Evolutionary conservation across 2,888 invertebrate species (phyloP).

Genomic region (Eupithecia inturbata): DNA sequence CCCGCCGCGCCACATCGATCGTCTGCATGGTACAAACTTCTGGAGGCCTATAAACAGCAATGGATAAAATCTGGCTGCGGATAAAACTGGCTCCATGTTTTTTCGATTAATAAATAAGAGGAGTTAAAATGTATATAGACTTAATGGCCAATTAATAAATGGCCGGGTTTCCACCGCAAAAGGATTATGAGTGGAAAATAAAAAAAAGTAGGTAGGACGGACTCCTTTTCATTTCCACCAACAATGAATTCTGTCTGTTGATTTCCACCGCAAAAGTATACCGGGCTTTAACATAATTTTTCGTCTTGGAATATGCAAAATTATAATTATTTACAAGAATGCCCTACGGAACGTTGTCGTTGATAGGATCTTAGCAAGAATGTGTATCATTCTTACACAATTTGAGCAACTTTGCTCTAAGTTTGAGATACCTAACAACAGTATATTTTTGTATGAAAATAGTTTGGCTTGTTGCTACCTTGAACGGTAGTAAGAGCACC

Average conservation of each 20-base stretch:
- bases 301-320: background rate
- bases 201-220: no score
- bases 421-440: background rate
- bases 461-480: background rate
- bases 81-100: background rate
- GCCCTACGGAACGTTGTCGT: no score
- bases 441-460: conserved; percentile 8
- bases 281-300: background rate
- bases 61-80: no score
- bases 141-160: no score
- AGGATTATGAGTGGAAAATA: no score
- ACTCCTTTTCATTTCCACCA: no score
- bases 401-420: background rate
- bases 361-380: no score
- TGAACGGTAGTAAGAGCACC: conserved; percentile 70
- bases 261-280: background rate
- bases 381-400: background rate
- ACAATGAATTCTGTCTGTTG: no score
- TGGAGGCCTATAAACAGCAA: no score
- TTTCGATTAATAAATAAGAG: background rate
- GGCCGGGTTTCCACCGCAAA: no score
- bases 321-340: background rate
- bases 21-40: background rate
- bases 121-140: no score
- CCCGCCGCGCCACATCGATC: no score